Conservation (phyloP, 2,888 invertebrate genomes). For the Eurytoma californica region DNA sequence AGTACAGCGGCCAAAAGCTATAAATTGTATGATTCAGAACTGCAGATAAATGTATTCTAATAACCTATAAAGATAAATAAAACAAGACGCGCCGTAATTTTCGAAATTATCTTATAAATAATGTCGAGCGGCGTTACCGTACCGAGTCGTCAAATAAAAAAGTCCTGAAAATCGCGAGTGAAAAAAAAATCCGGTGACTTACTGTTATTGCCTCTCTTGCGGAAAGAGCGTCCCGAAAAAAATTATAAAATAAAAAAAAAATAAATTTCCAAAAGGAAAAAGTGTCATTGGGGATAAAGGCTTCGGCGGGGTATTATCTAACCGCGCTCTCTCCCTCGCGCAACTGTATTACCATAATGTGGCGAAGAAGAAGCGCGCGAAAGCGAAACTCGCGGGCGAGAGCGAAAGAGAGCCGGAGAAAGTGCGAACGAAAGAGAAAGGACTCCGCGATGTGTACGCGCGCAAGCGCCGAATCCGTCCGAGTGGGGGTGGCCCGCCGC, state of each 20-base stretch:
- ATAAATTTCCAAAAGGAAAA: background rate
- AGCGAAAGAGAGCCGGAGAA: constrained; percentile 28
- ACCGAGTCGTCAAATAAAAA: no score
- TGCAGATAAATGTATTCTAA: constrained; percentile 7
- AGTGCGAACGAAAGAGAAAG: constrained; percentile 47
- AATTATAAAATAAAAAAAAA: no score
- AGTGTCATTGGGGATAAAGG: background rate
- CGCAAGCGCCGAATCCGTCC: background rate
- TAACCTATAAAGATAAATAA: constrained; percentile 32
- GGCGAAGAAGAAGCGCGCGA: constrained; percentile 32
- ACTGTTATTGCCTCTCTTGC: no score
- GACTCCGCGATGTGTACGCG: constrained; percentile 2
- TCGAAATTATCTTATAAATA: no score
- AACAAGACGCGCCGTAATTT: background rate
- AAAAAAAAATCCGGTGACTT: no score
- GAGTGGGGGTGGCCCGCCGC: background rate
- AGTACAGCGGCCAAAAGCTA: no score
- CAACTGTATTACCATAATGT: constrained; percentile 44
- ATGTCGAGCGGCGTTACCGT: no score
- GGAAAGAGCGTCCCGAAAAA: no score
- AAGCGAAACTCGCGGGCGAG: constrained; percentile 20
- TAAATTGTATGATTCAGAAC: constrained; percentile 11
- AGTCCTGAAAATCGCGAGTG: no score
- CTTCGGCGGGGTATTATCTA: constrained; percentile 23
- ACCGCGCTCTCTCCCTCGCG: constrained; percentile 9